These are phyloP conservation scores for Colletes gigas DNA, from an alignment of 1,140 invertebrate species.

Conservation along the genomic window DNA sequence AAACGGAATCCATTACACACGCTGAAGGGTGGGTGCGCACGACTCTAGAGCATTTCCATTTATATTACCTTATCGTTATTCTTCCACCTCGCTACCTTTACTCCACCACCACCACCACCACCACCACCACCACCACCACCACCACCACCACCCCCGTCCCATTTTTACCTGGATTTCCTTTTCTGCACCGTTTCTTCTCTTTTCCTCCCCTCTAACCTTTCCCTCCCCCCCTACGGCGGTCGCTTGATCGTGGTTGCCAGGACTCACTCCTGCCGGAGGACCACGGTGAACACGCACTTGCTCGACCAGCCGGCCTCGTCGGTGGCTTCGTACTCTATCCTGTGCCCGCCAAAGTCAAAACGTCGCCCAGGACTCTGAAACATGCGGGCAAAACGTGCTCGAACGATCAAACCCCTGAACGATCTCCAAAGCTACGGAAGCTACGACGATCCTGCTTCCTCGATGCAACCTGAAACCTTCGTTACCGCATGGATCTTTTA, in stretches of 20 bases:
- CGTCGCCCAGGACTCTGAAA: slow-evolving; percentile 74
- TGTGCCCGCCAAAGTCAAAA: slow-evolving; percentile 76
- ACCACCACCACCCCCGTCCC: not conserved
- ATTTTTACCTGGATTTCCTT: slow-evolving; percentile 55
- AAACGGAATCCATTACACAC: slow-evolving; percentile 69
- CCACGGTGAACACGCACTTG: slow-evolving; percentile 77
- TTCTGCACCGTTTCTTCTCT: not conserved
- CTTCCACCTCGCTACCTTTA: slow-evolving; percentile 44
- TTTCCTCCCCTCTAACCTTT: not conserved
- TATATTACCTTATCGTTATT: slow-evolving; percentile 75
- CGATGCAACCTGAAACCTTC: too few species aligned
- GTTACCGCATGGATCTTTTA: too few species aligned
- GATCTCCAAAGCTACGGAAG: too few species aligned
- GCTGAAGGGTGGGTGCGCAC: slow-evolving; percentile 31
- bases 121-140: too few species aligned
- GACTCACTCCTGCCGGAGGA: slow-evolving; percentile 71
- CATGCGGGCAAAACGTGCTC: not conserved
- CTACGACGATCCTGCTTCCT: too few species aligned
- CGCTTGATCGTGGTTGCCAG: not conserved
- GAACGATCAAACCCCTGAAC: too few species aligned
- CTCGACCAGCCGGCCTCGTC: slow-evolving; percentile 80
- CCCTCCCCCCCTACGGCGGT: not conserved
- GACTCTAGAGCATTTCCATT: slow-evolving; percentile 73
- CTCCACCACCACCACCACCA: slow-evolving; percentile 29
- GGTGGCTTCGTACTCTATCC: slow-evolving; percentile 77